Percentiles rank a stretch among this genome's conserved stretches.
Conservation (phyloP, 1,140 invertebrate species). For the Solen grandis region DNA sequence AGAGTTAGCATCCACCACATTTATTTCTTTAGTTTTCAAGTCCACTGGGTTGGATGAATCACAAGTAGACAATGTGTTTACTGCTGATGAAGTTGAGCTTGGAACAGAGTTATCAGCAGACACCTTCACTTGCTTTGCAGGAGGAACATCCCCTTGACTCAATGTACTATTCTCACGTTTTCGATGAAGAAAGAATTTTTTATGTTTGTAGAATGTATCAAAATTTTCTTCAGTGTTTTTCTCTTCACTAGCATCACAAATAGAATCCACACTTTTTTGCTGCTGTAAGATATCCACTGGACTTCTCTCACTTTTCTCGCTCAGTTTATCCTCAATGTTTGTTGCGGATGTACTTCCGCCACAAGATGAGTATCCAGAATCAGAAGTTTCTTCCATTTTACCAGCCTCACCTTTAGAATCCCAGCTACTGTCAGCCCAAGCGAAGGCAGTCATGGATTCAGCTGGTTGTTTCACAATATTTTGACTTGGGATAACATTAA, state of each 20-base stretch:
- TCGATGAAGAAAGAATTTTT: constrained; percentile 70
- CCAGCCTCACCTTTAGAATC: constrained; percentile 49
- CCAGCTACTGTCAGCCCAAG: constrained; percentile 73
- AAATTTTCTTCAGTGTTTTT: constrained; percentile 31
- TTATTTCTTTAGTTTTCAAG: background rate
- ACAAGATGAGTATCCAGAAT: constrained; percentile 24
- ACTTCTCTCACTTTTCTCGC: constrained; percentile 37
- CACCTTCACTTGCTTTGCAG: constrained; percentile 32
- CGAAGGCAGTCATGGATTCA: constrained; percentile 64
- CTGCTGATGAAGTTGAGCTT: constrained; percentile 8
- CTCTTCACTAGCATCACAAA: constrained; percentile 39
- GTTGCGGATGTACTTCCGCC: background rate
- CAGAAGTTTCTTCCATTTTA: constrained; percentile 38
- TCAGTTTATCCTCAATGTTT: constrained; percentile 10
- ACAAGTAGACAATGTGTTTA: background rate
- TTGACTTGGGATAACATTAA: constrained; percentile 7
- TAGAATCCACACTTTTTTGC: constrained; percentile 52
- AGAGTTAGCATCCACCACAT: background rate
- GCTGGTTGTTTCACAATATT: constrained; percentile 58
- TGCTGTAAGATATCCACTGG: background rate
- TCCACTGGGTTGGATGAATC: background rate
- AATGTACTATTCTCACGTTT: constrained; percentile 54
- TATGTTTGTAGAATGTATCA: constrained; percentile 70
- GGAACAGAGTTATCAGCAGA: constrained; percentile 32
- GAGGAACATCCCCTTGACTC: background rate